These are phyloP conservation scores for Etheostoma spectabile DNA, from an alignment of 2,113 vertebrate species.

Conservation along the genomic window DNA sequence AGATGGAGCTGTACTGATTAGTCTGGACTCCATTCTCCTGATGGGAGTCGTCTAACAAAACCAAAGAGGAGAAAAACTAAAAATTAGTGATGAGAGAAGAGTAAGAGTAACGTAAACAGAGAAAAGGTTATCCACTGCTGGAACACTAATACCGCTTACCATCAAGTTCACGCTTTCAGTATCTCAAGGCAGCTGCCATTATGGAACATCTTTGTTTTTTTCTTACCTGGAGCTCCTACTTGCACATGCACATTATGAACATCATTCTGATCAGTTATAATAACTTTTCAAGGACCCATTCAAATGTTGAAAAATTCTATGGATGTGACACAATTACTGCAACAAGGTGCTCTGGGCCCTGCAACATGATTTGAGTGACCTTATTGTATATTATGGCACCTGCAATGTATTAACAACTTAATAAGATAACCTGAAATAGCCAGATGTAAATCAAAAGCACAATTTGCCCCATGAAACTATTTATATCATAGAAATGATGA, in stretches of 20 bases:
- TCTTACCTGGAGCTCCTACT: neutral
- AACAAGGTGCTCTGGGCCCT: neutral
- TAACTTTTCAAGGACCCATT: neutral
- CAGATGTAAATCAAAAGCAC: neutral
- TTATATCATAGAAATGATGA: neutral
- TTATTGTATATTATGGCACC: neutral
- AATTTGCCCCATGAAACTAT: neutral
- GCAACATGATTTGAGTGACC: neutral
- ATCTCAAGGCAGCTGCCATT: neutral
- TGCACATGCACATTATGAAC: conserved; percentile 6
- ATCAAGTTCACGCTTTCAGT: neutral
- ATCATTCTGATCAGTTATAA: neutral
- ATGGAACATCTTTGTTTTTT: neutral
- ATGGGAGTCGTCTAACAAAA: conserved; percentile 68
- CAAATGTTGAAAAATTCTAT: neutral
- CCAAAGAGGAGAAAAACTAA: neutral
- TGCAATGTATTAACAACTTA: neutral
- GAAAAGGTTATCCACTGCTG: neutral
- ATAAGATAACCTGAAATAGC: neutral
- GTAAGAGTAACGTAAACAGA: neutral
- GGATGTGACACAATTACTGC: neutral
- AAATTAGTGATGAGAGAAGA: neutral
- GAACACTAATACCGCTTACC: neutral
- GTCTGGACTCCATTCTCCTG: conserved; percentile 71
- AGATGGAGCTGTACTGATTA: conserved; percentile 78